Base-by-base conservation (phyloP, 2,888 invertebrate genomes). In the Trimorus sp. region DNA sequence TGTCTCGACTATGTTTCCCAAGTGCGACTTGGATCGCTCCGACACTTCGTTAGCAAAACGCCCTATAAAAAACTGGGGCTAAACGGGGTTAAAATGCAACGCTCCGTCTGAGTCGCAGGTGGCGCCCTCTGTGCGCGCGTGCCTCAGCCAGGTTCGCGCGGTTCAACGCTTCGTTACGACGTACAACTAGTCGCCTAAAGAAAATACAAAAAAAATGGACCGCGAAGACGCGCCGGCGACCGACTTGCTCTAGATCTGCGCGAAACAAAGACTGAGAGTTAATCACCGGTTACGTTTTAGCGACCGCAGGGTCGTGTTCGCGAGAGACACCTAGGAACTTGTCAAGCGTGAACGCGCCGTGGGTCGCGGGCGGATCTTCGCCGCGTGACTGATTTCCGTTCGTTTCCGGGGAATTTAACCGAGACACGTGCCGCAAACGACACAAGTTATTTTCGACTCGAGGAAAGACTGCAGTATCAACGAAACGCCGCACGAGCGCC, bases 151-250 rank as follows among this genome's bases (percentile, higher is more conserved):
- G 26, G 26, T 3, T 26, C 26, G 26, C 26, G 26, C 26, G 11
- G 85, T 86, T 88, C 81, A 45, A 83, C 85, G 83, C 82, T 84
- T 85, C 74, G 85, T 84, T 83, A 84, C 83, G 63, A 51, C 65
- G 70, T 82, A 84, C 83, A 85, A 84, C 77, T 26, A 26, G 26
- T 87, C 71, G 85, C 85, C 85, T 86, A 82, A 86, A 87, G 85
- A 84, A 85, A 85, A 59, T 59, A 65, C 51, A 75, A 75, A 74
- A 48, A n/a, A 65, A 74, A 58, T 15, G 7, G 78, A 79, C 54
- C 42, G 38, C 69, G 82, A 84, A 84, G 84, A 83, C 80, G 83
- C 82, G 86, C 78, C 84, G 78, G 80, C 82, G 76, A 77, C 62
- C 1, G 36, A 58, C 11, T 45, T 62, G 42, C 7, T 40, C 37